These are phyloP conservation scores for Latrodectus geometricus DNA, from an alignment of 1,140 invertebrate genomes.

Conservation along the genomic window DNA sequence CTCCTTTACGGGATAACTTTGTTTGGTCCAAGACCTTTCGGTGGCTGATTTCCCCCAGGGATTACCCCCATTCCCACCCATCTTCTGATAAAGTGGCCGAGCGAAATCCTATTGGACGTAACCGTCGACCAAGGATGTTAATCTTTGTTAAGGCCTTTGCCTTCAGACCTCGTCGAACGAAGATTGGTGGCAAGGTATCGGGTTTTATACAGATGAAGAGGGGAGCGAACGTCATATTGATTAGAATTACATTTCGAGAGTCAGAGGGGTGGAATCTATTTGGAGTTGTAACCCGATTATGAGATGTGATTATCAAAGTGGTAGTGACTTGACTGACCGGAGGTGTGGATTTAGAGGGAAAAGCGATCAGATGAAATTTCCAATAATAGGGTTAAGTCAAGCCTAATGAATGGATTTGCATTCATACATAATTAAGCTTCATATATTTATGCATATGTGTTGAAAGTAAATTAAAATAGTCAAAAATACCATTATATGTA, in stretches of 20 bases:
- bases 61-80: neutral
- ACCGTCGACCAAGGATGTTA: neutral
- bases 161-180: neutral
- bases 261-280: neutral
- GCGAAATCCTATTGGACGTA: neutral
- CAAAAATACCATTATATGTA: too few species aligned
- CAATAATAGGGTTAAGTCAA: too few species aligned
- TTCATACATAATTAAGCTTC: too few species aligned
- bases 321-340: too few species aligned
- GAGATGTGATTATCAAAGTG: neutral
- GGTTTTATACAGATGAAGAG: neutral
- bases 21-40: conserved; percentile 28
- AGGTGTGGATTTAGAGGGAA: too few species aligned
- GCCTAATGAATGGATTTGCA: too few species aligned
- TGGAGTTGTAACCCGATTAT: neutral
- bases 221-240: neutral
- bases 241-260: neutral
- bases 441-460: too few species aligned
- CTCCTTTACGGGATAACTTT: conserved; percentile 42
- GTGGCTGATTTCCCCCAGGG: neutral
- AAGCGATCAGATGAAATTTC: too few species aligned
- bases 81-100: neutral
- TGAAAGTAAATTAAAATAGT: too few species aligned
- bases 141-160: neutral
- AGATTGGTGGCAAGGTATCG: neutral